These are phyloP conservation scores for Oryzias melastigma DNA, from an alignment of 2,113 vertebrate species.

Conservation along the genomic window DNA sequence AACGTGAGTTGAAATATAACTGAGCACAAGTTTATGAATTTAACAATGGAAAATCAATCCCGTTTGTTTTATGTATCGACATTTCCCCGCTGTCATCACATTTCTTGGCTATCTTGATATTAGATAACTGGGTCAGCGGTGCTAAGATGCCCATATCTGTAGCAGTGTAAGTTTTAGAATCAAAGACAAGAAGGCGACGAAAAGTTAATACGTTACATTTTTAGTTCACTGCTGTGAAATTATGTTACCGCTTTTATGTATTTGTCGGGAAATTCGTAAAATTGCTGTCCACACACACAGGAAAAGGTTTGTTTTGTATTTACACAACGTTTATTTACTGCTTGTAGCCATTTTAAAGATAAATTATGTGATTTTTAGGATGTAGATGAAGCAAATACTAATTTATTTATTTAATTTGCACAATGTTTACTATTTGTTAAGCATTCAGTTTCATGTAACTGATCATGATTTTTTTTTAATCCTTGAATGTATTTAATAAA, in stretches of 20 bases:
- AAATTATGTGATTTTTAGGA: not conserved
- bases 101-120: not conserved
- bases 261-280: slow-evolving; percentile 41
- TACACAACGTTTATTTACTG: not conserved
- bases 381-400: not conserved
- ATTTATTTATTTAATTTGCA: not conserved
- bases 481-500: too few relatives aligned
- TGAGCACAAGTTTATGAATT: too few relatives aligned
- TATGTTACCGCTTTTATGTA: slow-evolving; percentile 21
- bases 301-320: slow-evolving; percentile 47
- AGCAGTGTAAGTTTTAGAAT: not conserved
- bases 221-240: not conserved
- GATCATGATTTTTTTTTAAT: too few relatives aligned
- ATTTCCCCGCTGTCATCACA: not conserved
- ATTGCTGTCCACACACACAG: slow-evolving; percentile 22
- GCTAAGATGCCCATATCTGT: not conserved
- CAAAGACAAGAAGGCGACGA: not conserved
- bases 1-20: too few relatives aligned
- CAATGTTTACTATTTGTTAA: not conserved
- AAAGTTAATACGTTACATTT: slow-evolving; percentile 1
- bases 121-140: not conserved
- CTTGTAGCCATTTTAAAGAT: not conserved
- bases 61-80: not conserved
- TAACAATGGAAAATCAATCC: too few relatives aligned
- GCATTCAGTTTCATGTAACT: too few relatives aligned